Evolutionary conservation across 2,797 vertebrate species (phyloP), one percentile per base, ranked within the genome.

Genomic region (Lophius americanus): DNA sequence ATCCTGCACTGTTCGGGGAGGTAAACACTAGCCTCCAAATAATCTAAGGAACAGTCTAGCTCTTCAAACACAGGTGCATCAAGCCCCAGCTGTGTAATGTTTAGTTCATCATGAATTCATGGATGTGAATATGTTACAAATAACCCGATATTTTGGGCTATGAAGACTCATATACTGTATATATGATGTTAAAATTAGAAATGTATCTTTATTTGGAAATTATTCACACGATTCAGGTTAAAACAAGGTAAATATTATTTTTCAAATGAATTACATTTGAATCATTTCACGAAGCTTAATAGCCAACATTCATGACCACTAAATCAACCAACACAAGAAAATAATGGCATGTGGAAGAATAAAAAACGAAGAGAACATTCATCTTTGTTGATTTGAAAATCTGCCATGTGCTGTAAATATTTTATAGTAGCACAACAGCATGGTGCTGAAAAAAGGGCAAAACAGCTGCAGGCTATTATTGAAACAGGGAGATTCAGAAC

Each of bases 401-500:
- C 14, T 41, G 7, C 43, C 36, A 38, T 36, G 7, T 36, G 50
- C 12, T 36, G 6, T 46, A 11, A 12, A 12, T 37, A 59, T 5
- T 42, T 43, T 9, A 9, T 7, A 1, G 48, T 7, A 10, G 8
- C 46, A 38, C 44, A 64, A 23, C 4, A 44, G 8, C 0, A 0
- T 68, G 58, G 47, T 14, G 36, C 43, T 60, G 36, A 51, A 36
- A 33, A 1, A 32, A 37, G 14, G 54, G 55, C 37, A 44, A 12
- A 48, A 46, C 9, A 38, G 49, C 7, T 10, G 13, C 9, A 33
- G 36, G 50, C 37, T 42, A 3, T 23, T 23, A 46, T 50, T 50
- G 48, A 69, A 54, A 51, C 42, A 32, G 46, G 9, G 12, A 46
- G 39, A 66, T 52, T 67, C 37, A 61, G 55, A 37, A 42, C 41